Conservation (phyloP, 2,113 vertebrate species). For the Amblyornis subalaris region DNA sequence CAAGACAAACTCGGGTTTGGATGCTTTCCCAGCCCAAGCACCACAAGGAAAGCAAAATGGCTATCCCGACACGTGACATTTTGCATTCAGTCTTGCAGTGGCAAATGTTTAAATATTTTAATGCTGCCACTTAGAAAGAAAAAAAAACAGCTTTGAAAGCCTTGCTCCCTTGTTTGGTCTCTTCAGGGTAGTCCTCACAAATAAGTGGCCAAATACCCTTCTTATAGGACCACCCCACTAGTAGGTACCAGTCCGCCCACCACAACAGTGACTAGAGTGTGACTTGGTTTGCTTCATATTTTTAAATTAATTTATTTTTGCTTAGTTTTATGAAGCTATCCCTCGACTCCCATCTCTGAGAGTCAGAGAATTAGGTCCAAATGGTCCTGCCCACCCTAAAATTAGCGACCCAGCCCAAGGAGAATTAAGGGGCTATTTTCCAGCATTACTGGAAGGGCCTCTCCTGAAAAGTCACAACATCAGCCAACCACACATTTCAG, state of each 20-base stretch:
- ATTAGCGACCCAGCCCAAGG: not conserved
- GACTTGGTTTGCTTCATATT: not conserved
- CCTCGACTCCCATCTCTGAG: not conserved
- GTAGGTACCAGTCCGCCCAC: not conserved
- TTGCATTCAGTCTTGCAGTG: not conserved
- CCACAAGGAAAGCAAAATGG: constrained; percentile 23
- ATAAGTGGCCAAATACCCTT: not conserved
- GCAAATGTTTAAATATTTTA: not conserved
- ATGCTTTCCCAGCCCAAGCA: constrained; percentile 42
- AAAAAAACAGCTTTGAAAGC: not conserved
- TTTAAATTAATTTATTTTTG: not conserved
- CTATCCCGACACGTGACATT: not conserved
- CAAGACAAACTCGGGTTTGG: constrained; percentile 30
- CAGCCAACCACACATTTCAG: not conserved
- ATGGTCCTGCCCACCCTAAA: not conserved
- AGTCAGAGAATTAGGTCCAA: not conserved
- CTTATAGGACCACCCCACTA: not conserved
- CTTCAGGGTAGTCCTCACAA: not conserved
- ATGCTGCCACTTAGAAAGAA: not conserved
- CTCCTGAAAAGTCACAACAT: not conserved
- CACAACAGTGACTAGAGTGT: not conserved
- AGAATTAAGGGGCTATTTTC: not conserved
- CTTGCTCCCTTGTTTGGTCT: not conserved
- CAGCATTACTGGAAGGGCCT: not conserved
- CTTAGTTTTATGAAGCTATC: not conserved